Base-by-base conservation (phyloP, 2,113 vertebrate genomes). In the Aegotheles bennettii region DNA sequence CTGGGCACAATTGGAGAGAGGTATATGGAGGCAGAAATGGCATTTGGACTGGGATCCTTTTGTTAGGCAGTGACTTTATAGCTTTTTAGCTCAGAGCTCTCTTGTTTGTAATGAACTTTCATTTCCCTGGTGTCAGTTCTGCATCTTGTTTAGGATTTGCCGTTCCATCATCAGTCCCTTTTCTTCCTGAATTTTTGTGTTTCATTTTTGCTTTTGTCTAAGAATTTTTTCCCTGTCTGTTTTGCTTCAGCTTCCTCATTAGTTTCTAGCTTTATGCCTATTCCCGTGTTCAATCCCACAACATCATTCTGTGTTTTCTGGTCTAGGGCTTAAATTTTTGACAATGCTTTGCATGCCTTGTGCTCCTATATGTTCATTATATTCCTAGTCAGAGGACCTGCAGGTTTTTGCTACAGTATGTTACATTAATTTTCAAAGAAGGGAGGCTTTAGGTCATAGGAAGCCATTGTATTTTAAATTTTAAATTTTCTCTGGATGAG, bases 21-120 rank as follows among this genome's bases (percentile, higher is more conserved):
- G 60, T 57, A 26, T 0, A 57, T 54, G 42, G 51, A 92, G 74
- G 78, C 59, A 86, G 91, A 84, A 79, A 35, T 73, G 61, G 65
- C 4, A 6, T 47, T 54, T 89, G 84, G 87, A 89, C 94, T 90
- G 85, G 75, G 69, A 91, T 75, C 82, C 74, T 91, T 78, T 60
- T 15, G 48, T 48, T 70, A 61, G 65, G 38, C 74, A 70, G 23
- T 54, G 78, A 65, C 71, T 93, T 82, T 2, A 43, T 15, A 76
- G 48, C 68, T 93, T 86, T 88, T 68, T 56, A 78, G 51, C 86
- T 91, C 35, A 25, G 47, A 60, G 43, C 35, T 64, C 35, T 87
- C 50, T 24, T 85, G 38, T 71, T 84, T 79, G 51, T 81, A 31
- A 80, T 43, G 38, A 77, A 29, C 69, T 28, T 87, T 77, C 80